Percentiles rank a stretch among this genome's conserved stretches.
phyloP scores from a whole-genome alignment of 2,113 vertebrate species.

The Heteronetta atricapilla region DNA sequence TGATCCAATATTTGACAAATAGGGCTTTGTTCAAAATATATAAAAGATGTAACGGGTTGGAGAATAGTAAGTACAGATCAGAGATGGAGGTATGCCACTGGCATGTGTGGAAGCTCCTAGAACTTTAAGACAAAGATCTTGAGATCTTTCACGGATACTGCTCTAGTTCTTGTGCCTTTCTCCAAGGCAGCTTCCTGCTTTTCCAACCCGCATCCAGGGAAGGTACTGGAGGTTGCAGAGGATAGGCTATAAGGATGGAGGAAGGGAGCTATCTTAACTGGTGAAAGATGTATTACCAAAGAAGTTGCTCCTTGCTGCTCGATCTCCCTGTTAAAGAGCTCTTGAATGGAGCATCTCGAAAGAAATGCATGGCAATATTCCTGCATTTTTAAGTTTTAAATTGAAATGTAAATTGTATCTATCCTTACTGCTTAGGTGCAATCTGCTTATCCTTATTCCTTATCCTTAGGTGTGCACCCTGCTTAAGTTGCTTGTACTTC shows the following conservation, averaged over 20 bases:
- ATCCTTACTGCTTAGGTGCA: neutral
- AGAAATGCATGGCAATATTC: neutral
- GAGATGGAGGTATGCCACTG: neutral
- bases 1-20: neutral
- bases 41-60: neutral
- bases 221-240: neutral
- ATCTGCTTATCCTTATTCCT: no score
- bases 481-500: neutral
- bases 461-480: neutral
- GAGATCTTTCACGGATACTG: neutral
- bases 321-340: neutral
- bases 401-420: neutral
- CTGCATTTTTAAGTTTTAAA: neutral
- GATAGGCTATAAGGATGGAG: fast-evolving
- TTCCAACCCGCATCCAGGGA: neutral
- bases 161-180: neutral
- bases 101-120: neutral
- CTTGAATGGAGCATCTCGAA: neutral
- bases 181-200: neutral
- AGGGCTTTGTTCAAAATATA: neutral
- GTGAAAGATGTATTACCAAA: neutral
- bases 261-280: neutral
- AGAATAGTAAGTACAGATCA: neutral
- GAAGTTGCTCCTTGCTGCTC: neutral
- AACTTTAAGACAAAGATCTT: neutral